These are phyloP conservation scores for Octonoba sinensis DNA, from an alignment of 2,888 invertebrate species.

Conservation along the genomic window DNA sequence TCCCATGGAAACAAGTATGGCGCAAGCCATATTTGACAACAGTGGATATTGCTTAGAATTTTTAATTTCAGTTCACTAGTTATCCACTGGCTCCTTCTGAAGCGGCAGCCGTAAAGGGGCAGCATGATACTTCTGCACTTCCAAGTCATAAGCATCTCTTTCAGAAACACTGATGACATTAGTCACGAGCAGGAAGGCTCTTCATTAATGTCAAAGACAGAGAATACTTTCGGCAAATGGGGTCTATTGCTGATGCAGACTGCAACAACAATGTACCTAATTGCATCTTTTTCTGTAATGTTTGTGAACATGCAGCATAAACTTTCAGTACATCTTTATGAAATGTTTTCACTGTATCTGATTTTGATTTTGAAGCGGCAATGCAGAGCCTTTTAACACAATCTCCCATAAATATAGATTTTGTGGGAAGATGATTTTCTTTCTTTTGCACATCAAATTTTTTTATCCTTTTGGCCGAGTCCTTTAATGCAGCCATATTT, in stretches of 20 bases:
- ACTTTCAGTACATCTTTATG: background rate
- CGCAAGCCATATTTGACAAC: slow-evolving; percentile 2
- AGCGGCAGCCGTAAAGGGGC: background rate
- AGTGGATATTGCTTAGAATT: background rate
- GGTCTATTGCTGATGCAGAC: slow-evolving; percentile 14
- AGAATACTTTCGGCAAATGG: slow-evolving; percentile 10
- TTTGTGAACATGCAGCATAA: background rate
- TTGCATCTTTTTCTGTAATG: slow-evolving; percentile 15
- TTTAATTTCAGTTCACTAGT: slow-evolving; percentile 12
- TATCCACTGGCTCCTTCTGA: background rate
- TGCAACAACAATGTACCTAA: background rate
- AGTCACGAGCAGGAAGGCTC: slow-evolving; percentile 6
- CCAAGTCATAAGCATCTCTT: slow-evolving; percentile 18
- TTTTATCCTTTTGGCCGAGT: no score
- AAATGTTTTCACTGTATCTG: background rate
- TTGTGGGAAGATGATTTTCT: no score
- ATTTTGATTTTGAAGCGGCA: background rate
- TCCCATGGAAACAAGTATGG: slow-evolving; percentile 12
- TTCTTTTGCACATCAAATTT: no score
- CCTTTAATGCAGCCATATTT: no score
- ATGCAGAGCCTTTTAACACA: background rate
- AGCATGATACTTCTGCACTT: slow-evolving; percentile 4
- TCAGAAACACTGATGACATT: slow-evolving; percentile 14
- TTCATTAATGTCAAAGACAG: slow-evolving; percentile 5
- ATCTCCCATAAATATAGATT: background rate